A percentile compares a stretch with the other conserved stretches of the same genome.
phyloP scores from a whole-genome alignment of 2,888 invertebrate genomes.

The Cheilosia vulpina region DNA sequence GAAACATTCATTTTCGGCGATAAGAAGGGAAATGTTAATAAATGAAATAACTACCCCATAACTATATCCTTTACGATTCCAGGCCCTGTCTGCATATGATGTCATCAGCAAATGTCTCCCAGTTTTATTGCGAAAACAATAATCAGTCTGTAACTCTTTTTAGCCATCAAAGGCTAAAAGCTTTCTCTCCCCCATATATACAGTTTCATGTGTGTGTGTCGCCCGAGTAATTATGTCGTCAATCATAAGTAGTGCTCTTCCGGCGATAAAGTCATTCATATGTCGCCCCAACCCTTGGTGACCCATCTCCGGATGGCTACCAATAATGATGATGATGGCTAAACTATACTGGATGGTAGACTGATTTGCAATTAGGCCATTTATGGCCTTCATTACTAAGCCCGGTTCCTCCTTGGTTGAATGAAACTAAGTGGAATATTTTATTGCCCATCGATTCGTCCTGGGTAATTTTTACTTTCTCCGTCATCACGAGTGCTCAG shows the following conservation, averaged over 20 bases:
- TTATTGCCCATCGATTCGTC: slow-evolving; percentile 45
- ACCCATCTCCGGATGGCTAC: slow-evolving; percentile 26
- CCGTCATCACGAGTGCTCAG: slow-evolving; percentile 30
- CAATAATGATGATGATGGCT: slow-evolving; percentile 49
- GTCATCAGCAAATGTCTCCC: slow-evolving; percentile 8
- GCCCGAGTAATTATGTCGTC: slow-evolving; percentile 40
- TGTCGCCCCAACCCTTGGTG: not conserved
- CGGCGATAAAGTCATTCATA: slow-evolving; percentile 40
- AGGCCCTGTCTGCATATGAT: slow-evolving; percentile 1
- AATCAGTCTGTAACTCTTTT: slow-evolving; percentile 23
- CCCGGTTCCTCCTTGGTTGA: slow-evolving; percentile 5
- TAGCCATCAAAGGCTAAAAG: slow-evolving; percentile 19
- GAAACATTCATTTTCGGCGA: slow-evolving; percentile 48
- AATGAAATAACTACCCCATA: too few species aligned
- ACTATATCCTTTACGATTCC: slow-evolving; percentile 7
- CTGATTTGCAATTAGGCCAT: slow-evolving; percentile 51
- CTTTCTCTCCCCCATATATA: not conserved
- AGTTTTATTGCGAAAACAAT: slow-evolving; percentile 11
- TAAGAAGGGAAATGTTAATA: too few species aligned
- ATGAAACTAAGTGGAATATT: slow-evolving; percentile 7
- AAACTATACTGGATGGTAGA: slow-evolving; percentile 24
- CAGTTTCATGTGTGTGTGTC: not conserved
- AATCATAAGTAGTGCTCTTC: slow-evolving; percentile 41
- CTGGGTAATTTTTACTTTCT: slow-evolving; percentile 46
- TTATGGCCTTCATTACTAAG: slow-evolving; percentile 24